These are phyloP conservation scores for Sander lucioperca DNA, from an alignment of 2,113 vertebrate genomes.

Conservation along the genomic window DNA sequence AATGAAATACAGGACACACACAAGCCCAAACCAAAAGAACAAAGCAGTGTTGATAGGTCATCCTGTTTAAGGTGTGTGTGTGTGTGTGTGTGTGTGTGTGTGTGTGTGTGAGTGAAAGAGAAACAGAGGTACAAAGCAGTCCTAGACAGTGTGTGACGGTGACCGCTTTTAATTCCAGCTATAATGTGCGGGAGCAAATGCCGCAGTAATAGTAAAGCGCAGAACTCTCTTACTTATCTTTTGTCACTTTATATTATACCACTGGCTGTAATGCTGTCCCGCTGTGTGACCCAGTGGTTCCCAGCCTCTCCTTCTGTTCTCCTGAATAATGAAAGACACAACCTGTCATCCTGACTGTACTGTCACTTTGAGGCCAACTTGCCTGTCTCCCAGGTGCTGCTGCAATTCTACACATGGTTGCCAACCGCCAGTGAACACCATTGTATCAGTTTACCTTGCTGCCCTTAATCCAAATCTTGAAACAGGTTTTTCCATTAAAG, in stretches of 20 bases:
- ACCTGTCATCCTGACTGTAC: constrained; percentile 57
- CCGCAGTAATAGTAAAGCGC: constrained; percentile 56
- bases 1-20: constrained; percentile 41
- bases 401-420: constrained; percentile 49
- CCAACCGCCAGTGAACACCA: constrained; percentile 7
- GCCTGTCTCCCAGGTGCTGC: constrained; percentile 70
- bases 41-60: constrained; percentile 21
- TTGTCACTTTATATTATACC: constrained; percentile 23
- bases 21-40: constrained; percentile 10
- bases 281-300: constrained; percentile 64
- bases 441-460: constrained; percentile 51
- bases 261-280: constrained; percentile 35
- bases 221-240: constrained; percentile 4
- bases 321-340: constrained; percentile 84
- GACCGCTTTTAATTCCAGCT: constrained; percentile 79
- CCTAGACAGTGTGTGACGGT: constrained; percentile 77
- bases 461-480: constrained; percentile 33
- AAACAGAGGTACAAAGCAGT: constrained; percentile 42
- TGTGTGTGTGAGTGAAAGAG: not conserved
- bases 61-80: constrained; percentile 18
- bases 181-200: constrained; percentile 64
- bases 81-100: constrained; percentile 18
- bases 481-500: not conserved
- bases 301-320: constrained; percentile 79
- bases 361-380: constrained; percentile 50